Conservation (phyloP, 1,140 invertebrate species). For the Mycetomoellerius zeteki region DNA sequence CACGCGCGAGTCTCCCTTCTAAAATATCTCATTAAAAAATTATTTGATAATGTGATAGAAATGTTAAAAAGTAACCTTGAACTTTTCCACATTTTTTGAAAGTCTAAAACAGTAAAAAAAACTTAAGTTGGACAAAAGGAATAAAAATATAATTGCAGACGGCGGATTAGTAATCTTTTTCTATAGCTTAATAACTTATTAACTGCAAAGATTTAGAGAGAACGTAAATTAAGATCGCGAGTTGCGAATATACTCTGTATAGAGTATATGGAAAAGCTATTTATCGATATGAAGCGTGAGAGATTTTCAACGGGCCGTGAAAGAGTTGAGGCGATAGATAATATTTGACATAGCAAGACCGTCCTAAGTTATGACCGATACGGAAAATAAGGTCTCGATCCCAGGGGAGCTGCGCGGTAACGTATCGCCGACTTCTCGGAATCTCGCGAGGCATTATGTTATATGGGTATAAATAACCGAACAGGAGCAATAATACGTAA, state of each 20-base stretch:
- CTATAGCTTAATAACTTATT: neutral
- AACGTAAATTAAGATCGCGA: neutral
- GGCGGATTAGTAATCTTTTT: neutral
- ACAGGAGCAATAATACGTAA: conserved; percentile 87
- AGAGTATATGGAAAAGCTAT: neutral
- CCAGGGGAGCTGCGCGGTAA: conserved; percentile 78
- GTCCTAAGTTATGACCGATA: conserved; percentile 86
- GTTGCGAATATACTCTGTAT: neutral
- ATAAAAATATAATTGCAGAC: no score
- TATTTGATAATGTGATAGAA: no score
- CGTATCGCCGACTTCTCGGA: conserved; percentile 82
- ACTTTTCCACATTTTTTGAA: no score
- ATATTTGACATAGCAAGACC: conserved; percentile 63
- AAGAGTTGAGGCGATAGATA: conserved; percentile 58
- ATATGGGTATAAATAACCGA: conserved; percentile 88
- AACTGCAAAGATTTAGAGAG: neutral
- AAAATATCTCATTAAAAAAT: no score
- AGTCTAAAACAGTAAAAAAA: no score
- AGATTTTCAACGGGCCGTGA: conserved; percentile 21
- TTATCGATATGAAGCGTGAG: conserved; percentile 11
- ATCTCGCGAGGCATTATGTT: conserved; percentile 86
- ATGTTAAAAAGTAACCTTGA: no score
- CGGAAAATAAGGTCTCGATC: conserved; percentile 84
- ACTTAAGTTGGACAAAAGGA: no score
- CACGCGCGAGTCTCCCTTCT: no score